A percentile compares a stretch with the other conserved stretches of the same genome.
Conservation (phyloP, 2,113 vertebrate genomes). For the Probosciger aterrimus region DNA sequence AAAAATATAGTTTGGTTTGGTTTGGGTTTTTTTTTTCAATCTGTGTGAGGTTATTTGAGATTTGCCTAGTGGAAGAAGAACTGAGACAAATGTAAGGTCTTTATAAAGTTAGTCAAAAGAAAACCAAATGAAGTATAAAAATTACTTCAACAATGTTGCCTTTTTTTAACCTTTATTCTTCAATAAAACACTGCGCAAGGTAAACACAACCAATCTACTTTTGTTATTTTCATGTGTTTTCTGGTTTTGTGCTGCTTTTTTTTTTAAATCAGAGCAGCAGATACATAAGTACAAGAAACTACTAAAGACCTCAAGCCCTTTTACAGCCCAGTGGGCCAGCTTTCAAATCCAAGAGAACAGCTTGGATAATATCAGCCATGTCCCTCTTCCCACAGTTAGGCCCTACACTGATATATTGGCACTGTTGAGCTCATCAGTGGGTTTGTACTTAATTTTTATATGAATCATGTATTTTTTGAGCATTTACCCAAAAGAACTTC, state of each 20-base stretch:
- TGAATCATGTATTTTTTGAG: fast-evolving
- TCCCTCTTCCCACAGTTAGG: not conserved
- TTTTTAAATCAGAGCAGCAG: not conserved
- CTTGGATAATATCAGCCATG: not conserved
- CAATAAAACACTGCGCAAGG: not conserved
- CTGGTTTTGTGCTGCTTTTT: not conserved
- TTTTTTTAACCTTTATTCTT: not conserved
- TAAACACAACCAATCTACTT: not conserved
- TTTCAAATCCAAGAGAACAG: not conserved
- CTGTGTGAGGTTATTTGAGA: not conserved
- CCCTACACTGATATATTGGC: no score
- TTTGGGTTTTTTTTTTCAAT: not conserved
- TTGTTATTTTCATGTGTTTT: not conserved
- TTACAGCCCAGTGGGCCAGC: not conserved
- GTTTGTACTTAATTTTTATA: not conserved
- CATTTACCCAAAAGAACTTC: not conserved
- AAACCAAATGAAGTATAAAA: not conserved
- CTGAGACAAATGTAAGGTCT: not conserved
- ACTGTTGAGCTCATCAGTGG: fast-evolving
- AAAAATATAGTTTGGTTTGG: not conserved
- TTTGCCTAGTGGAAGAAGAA: not conserved
- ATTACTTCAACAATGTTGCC: not conserved
- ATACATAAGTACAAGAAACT: not conserved
- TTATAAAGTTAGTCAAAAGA: not conserved
- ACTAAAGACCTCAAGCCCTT: not conserved